These are phyloP conservation scores for Pseudeuparius sepicola DNA, from an alignment of 2,888 invertebrate species.

Conservation along the genomic window DNA sequence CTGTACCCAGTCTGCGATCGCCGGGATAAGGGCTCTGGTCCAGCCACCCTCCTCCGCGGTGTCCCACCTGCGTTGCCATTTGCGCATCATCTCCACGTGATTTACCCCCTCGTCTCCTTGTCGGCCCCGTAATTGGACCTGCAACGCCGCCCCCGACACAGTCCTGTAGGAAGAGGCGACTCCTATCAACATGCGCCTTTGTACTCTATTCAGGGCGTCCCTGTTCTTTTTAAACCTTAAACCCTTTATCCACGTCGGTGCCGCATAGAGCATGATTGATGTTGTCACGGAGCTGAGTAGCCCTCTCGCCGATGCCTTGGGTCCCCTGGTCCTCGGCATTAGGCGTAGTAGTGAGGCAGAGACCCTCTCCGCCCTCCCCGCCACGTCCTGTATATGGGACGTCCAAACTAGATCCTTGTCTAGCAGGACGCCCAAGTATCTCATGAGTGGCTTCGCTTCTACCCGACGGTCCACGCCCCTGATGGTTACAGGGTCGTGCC, in stretches of 20 bases:
- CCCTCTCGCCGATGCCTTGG: too few relatives aligned
- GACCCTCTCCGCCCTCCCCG: slow-evolving; percentile 8
- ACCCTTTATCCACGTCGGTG: slow-evolving; percentile 16
- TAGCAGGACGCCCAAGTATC: slow-evolving; percentile 16
- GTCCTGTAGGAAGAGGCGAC: slow-evolving; percentile 15
- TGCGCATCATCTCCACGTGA: not conserved
- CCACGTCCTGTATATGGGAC: slow-evolving; percentile 10
- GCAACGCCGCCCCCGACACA: slow-evolving; percentile 13
- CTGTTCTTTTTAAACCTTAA: not conserved
- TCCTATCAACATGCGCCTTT: slow-evolving; percentile 12
- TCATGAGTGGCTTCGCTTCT: slow-evolving; percentile 4
- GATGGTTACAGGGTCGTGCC: not conserved
- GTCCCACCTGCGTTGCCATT: slow-evolving; percentile 11
- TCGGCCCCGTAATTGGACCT: too few relatives aligned
- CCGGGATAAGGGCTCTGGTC: slow-evolving; percentile 9
- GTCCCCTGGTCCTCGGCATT: slow-evolving; percentile 9
- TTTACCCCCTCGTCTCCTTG: too few relatives aligned
- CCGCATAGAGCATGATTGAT: slow-evolving; percentile 15
- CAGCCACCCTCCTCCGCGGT: not conserved
- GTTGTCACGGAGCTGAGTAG: too few relatives aligned
- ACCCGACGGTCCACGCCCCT: not conserved
- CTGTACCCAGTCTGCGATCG: slow-evolving; percentile 2
- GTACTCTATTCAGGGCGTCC: slow-evolving; percentile 3
- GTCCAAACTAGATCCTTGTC: slow-evolving; percentile 5
- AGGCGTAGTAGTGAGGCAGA: not conserved